Conservation (phyloP, 2,888 invertebrate genomes). For the Salticus scenicus region DNA sequence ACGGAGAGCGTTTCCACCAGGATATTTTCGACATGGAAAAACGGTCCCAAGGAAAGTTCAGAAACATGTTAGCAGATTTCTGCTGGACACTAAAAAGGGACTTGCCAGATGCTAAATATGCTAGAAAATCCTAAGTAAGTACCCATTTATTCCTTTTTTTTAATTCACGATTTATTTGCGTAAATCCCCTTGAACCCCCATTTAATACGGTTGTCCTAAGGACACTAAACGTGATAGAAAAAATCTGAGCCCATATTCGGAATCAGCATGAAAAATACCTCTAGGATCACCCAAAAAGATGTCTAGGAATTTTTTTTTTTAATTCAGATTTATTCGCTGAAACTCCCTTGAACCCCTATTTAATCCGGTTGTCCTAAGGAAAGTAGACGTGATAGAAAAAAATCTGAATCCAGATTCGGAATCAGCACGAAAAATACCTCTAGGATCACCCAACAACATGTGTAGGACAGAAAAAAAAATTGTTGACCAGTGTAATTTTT, state of each 20-base stretch:
- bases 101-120: neutral
- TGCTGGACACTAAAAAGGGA: neutral
- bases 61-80: neutral
- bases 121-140: neutral
- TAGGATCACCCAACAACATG: no score
- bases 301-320: no score
- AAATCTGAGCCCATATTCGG: neutral
- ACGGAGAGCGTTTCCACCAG: conserved; percentile 24
- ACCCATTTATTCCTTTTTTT: neutral
- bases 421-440: no score
- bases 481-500: no score
- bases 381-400: no score
- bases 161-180: neutral
- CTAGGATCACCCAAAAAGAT: no score
- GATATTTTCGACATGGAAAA: conserved; percentile 28
- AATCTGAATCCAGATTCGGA: no score
- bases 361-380: no score
- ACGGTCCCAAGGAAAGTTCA: conserved; percentile 21
- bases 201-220: neutral
- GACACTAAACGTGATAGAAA: neutral
- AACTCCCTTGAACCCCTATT: no score
- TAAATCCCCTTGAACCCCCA: neutral
- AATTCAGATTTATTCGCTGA: no score
- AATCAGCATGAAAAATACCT: neutral
- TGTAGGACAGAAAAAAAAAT: no score